phyloP scores from a whole-genome alignment of 2,888 invertebrate species.

The Myathropa florea region DNA sequence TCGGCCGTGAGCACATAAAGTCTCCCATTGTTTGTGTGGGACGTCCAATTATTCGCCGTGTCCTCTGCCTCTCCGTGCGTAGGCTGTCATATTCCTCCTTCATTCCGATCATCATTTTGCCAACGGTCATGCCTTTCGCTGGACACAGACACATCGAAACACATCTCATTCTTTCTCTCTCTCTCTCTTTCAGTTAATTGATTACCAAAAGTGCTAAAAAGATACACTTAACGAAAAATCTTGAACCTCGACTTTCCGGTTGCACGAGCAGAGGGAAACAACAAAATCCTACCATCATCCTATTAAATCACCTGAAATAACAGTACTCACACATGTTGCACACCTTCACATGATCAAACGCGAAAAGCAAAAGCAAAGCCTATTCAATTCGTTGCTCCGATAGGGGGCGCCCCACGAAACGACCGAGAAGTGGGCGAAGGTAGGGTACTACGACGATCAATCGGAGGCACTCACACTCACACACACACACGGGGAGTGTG shows the following conservation, averaged over 20 bases:
- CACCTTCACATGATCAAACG: constrained; percentile 42
- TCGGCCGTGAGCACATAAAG: background rate
- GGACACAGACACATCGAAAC: background rate
- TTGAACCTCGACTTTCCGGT: background rate
- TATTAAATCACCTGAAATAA: constrained; percentile 52
- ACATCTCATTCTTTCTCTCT: background rate
- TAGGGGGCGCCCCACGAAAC: constrained; percentile 47
- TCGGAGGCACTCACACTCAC: background rate
- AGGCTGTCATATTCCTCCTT: constrained; percentile 52
- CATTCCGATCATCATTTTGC: too few relatives aligned
- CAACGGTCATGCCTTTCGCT: too few relatives aligned
- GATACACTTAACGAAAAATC: background rate
- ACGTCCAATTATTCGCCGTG: constrained; percentile 46
- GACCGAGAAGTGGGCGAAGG: constrained; percentile 30
- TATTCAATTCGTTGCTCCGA: constrained; percentile 11
- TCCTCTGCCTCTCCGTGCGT: constrained; percentile 23
- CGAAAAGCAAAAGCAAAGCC: background rate
- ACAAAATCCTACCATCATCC: background rate
- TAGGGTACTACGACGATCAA: constrained; percentile 46
- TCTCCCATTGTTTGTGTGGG: constrained; percentile 47
- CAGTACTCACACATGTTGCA: constrained; percentile 53
- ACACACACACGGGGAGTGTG: background rate
- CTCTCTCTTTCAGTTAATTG: background rate
- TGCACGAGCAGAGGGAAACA: background rate
- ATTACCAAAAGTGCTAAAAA: constrained; percentile 38